A percentile compares a stretch with the other conserved stretches of the same genome.
Conservation (phyloP, 64 coral and sea anemone species). For the Montipora foliosa region DNA sequence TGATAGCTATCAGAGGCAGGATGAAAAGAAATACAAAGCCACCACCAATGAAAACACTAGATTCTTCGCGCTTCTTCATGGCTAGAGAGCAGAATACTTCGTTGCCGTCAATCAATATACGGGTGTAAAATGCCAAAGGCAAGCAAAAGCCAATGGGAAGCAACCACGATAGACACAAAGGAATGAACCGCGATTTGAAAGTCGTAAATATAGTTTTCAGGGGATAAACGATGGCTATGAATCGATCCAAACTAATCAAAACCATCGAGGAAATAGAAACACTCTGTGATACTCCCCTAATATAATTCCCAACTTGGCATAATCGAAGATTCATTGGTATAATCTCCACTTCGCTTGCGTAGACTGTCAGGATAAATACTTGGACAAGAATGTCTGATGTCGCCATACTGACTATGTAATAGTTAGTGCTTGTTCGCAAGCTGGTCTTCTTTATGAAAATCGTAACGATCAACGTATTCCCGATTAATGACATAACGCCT, state of each 20-base stretch:
- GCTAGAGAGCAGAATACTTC: not conserved
- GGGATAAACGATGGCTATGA: not conserved
- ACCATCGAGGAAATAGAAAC: not conserved
- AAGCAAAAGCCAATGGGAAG: not conserved
- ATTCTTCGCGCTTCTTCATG: not conserved
- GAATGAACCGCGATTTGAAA: not conserved
- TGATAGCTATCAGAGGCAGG: not conserved
- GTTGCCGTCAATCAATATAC: not conserved
- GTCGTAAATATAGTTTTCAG: not conserved
- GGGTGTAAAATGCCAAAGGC: not conserved
- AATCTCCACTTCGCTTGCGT: not conserved
- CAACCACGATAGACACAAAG: not conserved
- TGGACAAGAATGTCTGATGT: not conserved
- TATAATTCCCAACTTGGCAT: not conserved
- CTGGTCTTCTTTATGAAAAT: not conserved
- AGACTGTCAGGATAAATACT: not conserved
- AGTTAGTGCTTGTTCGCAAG: not conserved
- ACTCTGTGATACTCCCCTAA: not conserved
- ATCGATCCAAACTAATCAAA: not conserved
- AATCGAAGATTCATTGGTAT: not conserved
- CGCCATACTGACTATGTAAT: not conserved
- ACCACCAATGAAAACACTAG: not conserved
- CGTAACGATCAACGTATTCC: not conserved
- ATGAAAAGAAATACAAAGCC: not conserved
- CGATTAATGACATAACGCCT: not conserved